These are phyloP conservation scores for Sternarchorhynchus goeldii DNA, from an alignment of 2,797 vertebrate genomes.

Conservation along the genomic window DNA sequence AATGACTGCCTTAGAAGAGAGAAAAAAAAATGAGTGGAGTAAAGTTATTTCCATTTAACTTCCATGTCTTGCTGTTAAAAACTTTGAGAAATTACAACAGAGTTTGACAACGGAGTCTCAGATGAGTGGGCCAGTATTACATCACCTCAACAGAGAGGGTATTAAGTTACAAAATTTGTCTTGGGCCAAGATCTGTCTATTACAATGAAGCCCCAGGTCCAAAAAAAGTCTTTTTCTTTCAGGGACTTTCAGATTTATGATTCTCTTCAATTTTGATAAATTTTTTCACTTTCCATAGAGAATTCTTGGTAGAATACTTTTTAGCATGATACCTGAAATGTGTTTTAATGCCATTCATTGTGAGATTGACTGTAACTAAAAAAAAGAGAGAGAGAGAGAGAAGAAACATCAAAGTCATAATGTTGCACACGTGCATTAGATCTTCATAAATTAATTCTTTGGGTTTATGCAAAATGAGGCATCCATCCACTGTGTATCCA, in stretches of 20 bases:
- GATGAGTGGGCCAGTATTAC: conserved; percentile 52
- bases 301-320: conserved; percentile 12
- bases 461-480: background rate
- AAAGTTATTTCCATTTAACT: conserved; percentile 57
- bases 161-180: conserved; percentile 69
- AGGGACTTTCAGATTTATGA: conserved; percentile 34
- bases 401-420: background rate
- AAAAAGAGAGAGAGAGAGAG: background rate
- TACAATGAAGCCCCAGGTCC: conserved; percentile 62
- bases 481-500: background rate
- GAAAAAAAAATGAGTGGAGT: background rate
- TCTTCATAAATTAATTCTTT: conserved; percentile 2
- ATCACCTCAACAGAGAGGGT: conserved; percentile 55
- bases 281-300: background rate
- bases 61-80: conserved; percentile 29
- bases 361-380: conserved; percentile 13
- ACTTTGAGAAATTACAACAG: conserved; percentile 42
- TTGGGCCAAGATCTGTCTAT: conserved; percentile 56
- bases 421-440: conserved; percentile 6
- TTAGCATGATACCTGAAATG: background rate
- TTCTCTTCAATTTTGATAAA: conserved; percentile 15
- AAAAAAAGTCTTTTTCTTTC: conserved; percentile 66
- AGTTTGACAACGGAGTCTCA: conserved; percentile 46
- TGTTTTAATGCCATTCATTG: background rate
- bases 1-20: background rate